phyloP scores from a whole-genome alignment of 2,797 vertebrate genomes.

The Pygocentrus nattereri region DNA sequence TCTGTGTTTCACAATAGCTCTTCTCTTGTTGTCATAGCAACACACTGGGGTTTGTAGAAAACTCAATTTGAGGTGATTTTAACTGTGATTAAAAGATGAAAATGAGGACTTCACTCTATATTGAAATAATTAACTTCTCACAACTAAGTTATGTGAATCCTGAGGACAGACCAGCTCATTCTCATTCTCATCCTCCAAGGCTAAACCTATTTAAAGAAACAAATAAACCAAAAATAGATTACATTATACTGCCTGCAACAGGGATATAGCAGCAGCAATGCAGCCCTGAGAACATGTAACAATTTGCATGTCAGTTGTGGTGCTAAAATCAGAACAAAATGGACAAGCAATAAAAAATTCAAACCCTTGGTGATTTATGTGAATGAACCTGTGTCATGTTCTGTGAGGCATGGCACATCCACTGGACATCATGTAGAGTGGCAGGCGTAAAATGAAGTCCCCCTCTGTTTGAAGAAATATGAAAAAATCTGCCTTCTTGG shows the following conservation, averaged over 20 bases:
- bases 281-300: neutral
- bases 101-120: constrained; percentile 11
- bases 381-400: constrained; percentile 4
- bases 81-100: constrained; percentile 40
- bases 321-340: constrained; percentile 4
- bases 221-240: neutral
- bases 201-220: constrained; percentile 16
- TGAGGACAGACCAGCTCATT: neutral
- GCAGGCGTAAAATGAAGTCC: constrained; percentile 11
- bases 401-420: neutral
- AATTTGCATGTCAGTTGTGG: neutral
- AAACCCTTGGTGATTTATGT: constrained; percentile 1
- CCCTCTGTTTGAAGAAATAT: too few relatives aligned
- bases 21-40: constrained; percentile 46
- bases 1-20: constrained; percentile 22
- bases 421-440: neutral
- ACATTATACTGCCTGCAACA: too few relatives aligned
- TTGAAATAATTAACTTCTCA: constrained; percentile 12
- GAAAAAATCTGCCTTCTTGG: too few relatives aligned
- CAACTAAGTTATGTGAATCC: constrained; percentile 9
- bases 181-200: neutral
- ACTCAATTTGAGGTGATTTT: constrained; percentile 33
- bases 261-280: neutral
- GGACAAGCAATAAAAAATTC: neutral
- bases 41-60: constrained; percentile 15